Evolutionary conservation across 2,113 vertebrate species (phyloP).

Genomic region (Uria aalge): DNA sequence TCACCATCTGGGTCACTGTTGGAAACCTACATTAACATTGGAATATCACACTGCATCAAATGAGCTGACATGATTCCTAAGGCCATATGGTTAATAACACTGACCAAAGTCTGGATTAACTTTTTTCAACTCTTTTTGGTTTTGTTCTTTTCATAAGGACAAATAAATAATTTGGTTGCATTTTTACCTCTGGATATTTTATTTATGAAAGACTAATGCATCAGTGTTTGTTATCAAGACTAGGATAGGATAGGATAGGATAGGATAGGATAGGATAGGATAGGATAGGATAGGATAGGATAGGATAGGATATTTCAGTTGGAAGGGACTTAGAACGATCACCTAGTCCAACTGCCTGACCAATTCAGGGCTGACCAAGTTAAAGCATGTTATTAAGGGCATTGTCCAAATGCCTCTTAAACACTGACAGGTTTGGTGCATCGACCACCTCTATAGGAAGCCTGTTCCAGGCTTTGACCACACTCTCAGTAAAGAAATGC

Average conservation of each 20-base stretch:
- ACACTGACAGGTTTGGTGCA: neutral
- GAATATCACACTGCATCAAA: neutral
- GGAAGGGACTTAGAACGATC: neutral
- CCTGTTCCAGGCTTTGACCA: neutral
- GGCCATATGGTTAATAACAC: neutral
- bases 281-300: neutral
- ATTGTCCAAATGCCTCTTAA: neutral
- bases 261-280: neutral
- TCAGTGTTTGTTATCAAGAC: neutral
- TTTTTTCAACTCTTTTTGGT: neutral
- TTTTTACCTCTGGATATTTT: neutral
- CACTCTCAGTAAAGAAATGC: neutral
- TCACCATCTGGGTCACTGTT: slow-evolving; percentile 86
- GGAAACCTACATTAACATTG: slow-evolving; percentile 76
- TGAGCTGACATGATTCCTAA: neutral
- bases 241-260: neutral
- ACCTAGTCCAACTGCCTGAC: neutral
- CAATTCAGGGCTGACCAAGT: neutral
- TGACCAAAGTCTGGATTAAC: neutral
- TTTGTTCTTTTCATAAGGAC: neutral
- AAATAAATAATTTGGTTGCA: neutral
- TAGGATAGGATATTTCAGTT: neutral
- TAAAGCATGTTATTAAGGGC: neutral
- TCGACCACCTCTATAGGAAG: neutral
- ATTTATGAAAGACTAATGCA: neutral